Evolutionary conservation across 2,888 invertebrate species (phyloP).

Genomic region (Drosophila monieri): DNA sequence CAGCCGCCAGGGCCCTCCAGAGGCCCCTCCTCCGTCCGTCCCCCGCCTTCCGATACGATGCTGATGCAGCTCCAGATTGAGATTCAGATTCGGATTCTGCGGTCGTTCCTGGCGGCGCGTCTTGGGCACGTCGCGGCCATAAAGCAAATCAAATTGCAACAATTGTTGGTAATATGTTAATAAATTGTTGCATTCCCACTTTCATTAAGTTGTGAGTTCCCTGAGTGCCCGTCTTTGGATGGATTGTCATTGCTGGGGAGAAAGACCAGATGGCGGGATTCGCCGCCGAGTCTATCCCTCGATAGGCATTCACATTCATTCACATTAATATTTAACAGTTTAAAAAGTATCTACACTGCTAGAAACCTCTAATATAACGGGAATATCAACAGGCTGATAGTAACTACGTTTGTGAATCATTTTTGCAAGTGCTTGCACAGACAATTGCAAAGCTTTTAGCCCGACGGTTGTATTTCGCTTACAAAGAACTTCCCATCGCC

Average conservation of each 20-base stretch:
- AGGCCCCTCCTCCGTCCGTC: background rate
- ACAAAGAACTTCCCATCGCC: constrained; percentile 48
- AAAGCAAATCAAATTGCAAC: constrained; percentile 80
- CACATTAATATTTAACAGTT: constrained; percentile 59
- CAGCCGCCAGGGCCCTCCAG: constrained; percentile 41
- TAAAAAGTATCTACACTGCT: constrained; percentile 1
- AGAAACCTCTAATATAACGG: background rate
- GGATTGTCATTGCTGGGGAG: constrained; percentile 41
- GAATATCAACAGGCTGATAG: too few relatives aligned
- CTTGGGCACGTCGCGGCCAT: constrained; percentile 67
- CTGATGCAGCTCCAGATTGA: constrained; percentile 21
- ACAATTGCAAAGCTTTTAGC: constrained; percentile 39
- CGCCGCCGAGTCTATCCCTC: constrained; percentile 12
- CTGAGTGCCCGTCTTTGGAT: constrained; percentile 21
- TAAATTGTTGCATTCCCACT: constrained; percentile 69
- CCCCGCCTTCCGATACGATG: background rate
- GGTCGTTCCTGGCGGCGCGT: constrained; percentile 69
- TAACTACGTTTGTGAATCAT: background rate
- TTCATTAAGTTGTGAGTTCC: constrained; percentile 59
- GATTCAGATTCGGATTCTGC: constrained; percentile 41
- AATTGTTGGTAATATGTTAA: constrained; percentile 79
- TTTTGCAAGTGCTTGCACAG: background rate
- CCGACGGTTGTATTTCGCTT: constrained; percentile 24
- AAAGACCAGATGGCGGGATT: constrained; percentile 18
- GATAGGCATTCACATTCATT: constrained; percentile 31